Conservation (phyloP, 2,797 vertebrate genomes). For the Gymnothorax javanicus region DNA sequence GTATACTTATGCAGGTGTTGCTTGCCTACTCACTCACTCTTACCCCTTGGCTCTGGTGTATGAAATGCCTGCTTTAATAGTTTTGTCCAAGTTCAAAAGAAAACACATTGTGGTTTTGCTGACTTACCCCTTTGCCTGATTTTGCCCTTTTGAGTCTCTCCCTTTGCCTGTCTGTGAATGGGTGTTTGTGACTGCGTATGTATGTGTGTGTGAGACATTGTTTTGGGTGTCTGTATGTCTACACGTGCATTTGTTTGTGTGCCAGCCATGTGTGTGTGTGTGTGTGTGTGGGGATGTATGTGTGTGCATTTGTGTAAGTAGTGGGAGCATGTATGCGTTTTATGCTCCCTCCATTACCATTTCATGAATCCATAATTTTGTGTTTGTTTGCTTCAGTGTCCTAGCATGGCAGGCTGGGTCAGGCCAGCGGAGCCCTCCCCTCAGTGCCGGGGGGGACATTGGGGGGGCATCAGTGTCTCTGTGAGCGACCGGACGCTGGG, state of each 20-base stretch:
- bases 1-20: not conserved
- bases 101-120: not conserved
- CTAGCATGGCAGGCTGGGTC: conserved; percentile 35
- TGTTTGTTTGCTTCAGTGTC: conserved; percentile 52
- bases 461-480: not conserved
- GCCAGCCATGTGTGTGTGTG: not conserved
- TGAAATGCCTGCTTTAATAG: not conserved
- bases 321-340: conserved; percentile 30
- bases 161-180: not conserved
- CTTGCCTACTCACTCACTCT: not conserved
- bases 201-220: not conserved
- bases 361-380: conserved; percentile 47
- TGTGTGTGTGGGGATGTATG: conserved; percentile 27
- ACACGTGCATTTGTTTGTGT: not conserved
- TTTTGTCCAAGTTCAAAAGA: not conserved
- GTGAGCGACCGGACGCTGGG: conserved; percentile 12
- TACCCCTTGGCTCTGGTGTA: not conserved
- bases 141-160: conserved; percentile 24
- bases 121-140: not conserved
- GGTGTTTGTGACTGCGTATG: not conserved
- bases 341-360: conserved; percentile 40
- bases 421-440: not conserved
- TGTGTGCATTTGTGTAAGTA: conserved; percentile 33
- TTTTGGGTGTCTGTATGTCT: not conserved
- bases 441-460: conserved; percentile 1